Conservation (phyloP, 2,113 vertebrate genomes). For the Turdus rufiventris region DNA sequence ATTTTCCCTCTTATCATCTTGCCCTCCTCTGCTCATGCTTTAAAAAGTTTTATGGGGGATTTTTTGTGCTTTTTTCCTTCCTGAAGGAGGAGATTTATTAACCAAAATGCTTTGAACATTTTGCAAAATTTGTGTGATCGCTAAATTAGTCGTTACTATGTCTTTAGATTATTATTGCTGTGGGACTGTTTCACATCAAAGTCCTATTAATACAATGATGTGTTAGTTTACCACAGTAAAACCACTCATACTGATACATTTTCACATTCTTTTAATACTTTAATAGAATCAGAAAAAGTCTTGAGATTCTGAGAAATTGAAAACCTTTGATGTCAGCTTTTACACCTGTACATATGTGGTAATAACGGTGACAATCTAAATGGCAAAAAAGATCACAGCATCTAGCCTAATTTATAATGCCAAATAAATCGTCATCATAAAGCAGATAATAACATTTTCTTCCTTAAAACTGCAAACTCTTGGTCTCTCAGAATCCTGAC, state of each 20-base stretch:
- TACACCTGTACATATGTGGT: neutral
- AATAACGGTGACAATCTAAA: neutral
- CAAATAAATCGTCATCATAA: neutral
- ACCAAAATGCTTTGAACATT: constrained; percentile 2
- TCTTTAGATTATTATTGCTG: neutral
- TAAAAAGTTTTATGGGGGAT: neutral
- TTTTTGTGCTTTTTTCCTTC: neutral
- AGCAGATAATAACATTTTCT: neutral
- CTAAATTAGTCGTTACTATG: constrained; percentile 10
- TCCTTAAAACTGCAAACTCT: neutral
- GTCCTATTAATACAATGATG: neutral
- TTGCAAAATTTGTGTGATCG: neutral
- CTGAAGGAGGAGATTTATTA: neutral
- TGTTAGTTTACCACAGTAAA: neutral
- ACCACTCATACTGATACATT: neutral
- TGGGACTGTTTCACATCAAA: constrained; percentile 28
- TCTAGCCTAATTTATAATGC: neutral
- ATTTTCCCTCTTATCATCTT: neutral
- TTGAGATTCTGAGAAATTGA: neutral
- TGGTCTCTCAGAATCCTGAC: neutral
- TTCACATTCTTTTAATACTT: neutral
- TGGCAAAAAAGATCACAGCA: neutral
- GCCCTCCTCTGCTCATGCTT: neutral
- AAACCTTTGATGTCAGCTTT: neutral
- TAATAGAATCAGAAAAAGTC: neutral